Percentiles rank a stretch among this genome's conserved stretches.
phyloP scores from a whole-genome alignment of 2,113 vertebrate genomes.

The Rhynchopsitta pachyrhyncha region DNA sequence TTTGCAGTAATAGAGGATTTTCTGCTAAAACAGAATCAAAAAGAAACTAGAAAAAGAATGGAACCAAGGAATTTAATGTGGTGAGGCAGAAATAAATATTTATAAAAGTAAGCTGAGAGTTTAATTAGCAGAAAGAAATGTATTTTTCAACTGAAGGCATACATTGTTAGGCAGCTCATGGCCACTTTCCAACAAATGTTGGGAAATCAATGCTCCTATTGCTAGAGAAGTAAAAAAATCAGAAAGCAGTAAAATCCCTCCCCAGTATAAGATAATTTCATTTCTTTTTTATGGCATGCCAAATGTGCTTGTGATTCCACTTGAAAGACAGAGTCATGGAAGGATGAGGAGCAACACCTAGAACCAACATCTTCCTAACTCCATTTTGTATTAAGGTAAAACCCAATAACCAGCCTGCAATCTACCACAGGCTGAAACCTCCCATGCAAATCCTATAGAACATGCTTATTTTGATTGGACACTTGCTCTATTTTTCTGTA shows the following conservation, averaged over 20 bases:
- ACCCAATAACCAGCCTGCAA: neutral
- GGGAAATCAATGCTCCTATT: neutral
- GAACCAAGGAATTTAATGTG: conserved; percentile 61
- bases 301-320: neutral
- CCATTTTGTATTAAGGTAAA: accelerated
- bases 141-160: conserved; percentile 56
- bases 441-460: accelerated
- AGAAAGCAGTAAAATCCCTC: neutral
- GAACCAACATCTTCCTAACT: neutral
- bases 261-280: neutral
- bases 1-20: conserved; percentile 43
- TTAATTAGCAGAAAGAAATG: conserved; percentile 37
- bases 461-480: neutral
- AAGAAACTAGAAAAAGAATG: conserved; percentile 14
- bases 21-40: conserved; percentile 39
- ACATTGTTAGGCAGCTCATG: conserved; percentile 51
- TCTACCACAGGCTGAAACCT: neutral
- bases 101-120: conserved; percentile 32
- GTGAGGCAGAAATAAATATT: conserved; percentile 72
- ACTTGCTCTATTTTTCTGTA: neutral
- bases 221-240: neutral
- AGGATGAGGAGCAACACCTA: neutral
- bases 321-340: neutral
- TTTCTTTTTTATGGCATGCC: neutral
- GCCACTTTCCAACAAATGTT: conserved; percentile 15